These are phyloP conservation scores for Otocyon megalotis DNA, from an alignment of 2,113 vertebrate species.

Conservation along the genomic window DNA sequence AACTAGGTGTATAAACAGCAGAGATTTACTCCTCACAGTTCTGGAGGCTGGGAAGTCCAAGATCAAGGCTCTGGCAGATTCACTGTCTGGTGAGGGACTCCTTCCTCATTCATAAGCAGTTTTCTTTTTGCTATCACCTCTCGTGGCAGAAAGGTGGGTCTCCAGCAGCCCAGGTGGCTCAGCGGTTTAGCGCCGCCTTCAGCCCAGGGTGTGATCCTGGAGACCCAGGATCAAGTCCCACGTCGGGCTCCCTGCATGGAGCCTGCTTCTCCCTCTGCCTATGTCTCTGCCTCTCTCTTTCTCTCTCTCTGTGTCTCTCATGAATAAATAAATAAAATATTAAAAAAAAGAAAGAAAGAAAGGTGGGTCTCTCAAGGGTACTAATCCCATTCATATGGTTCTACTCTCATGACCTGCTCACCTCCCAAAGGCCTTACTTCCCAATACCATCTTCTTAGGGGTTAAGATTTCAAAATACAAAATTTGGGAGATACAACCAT, in stretches of 20 bases:
- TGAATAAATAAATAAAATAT: no score
- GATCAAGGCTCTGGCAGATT: neutral
- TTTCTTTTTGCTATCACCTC: neutral
- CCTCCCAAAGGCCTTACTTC: neutral
- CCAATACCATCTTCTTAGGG: neutral
- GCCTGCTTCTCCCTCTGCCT: no score
- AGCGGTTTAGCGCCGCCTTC: no score
- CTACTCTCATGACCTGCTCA: neutral
- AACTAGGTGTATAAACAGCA: neutral
- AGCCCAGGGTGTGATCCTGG: no score
- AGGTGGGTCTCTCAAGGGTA: neutral
- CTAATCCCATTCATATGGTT: neutral
- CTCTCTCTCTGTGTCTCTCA: no score
- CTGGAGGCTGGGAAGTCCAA: neutral
- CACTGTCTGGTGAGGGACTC: neutral
- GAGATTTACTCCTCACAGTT: neutral
- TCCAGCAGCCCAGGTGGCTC: no score
- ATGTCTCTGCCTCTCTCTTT: no score
- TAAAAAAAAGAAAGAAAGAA: neutral
- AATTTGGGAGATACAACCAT: neutral
- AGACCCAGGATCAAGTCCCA: no score
- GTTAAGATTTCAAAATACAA: constrained; percentile 14
- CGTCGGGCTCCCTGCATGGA: no score
- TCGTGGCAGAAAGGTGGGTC: neutral
- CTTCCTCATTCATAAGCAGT: neutral